Conservation (phyloP, 2,797 vertebrate genomes). For the Bryconaethiops microstoma region DNA sequence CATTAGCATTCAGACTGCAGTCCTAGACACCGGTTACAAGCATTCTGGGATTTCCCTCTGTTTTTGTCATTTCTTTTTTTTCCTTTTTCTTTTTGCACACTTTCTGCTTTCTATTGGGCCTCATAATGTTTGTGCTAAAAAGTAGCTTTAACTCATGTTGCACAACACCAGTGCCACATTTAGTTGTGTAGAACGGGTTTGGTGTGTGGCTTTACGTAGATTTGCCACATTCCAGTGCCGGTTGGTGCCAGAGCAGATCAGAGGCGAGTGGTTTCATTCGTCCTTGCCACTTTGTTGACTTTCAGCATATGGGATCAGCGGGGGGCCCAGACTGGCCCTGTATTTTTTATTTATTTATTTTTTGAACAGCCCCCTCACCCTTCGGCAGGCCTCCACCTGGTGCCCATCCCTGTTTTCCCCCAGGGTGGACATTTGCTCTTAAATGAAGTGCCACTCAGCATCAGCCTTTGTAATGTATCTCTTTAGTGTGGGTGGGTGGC, state of each 20-base stretch:
- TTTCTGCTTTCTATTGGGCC: conserved; percentile 30
- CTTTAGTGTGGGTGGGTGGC: conserved; percentile 66
- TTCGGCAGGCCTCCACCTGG: conserved; percentile 68
- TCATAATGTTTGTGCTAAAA: not conserved
- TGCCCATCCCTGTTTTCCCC: conserved; percentile 55
- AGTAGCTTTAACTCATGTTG: not conserved
- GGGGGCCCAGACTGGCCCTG: not conserved
- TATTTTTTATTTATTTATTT: conserved; percentile 9
- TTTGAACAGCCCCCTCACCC: conserved; percentile 17
- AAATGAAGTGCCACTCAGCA: conserved; percentile 65
- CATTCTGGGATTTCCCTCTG: conserved; percentile 63
- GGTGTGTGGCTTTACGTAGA: not conserved
- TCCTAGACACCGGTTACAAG: conserved; percentile 62
- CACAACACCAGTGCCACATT: not conserved
- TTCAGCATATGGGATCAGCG: conserved; percentile 30
- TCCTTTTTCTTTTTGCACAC: conserved; percentile 32
- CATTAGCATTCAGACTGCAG: conserved; percentile 56
- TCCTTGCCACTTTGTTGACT: not conserved
- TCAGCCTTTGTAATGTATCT: conserved; percentile 72
- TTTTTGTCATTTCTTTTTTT: conserved; percentile 44
- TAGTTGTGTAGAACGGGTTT: conserved; percentile 14
- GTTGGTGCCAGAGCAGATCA: not conserved
- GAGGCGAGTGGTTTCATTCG: not conserved
- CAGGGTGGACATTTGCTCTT: conserved; percentile 59
- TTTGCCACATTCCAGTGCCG: not conserved